phyloP scores from a whole-genome alignment of 2,113 vertebrate species.

The Petaurus breviceps region DNA sequence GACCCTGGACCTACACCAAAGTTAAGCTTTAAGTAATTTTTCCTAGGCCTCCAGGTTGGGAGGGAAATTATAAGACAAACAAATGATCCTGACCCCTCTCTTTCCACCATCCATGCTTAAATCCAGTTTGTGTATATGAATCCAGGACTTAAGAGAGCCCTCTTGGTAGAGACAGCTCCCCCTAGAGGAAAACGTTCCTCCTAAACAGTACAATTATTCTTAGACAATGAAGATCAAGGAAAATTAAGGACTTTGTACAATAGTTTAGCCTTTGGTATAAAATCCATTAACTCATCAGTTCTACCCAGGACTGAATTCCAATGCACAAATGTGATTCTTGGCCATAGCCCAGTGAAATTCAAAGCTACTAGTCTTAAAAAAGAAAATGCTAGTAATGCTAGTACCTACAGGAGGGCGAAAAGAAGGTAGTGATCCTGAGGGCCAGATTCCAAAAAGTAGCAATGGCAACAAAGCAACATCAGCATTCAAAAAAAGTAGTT shows the following conservation, averaged over 20 bases:
- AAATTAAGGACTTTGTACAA: neutral
- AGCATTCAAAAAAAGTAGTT: rapidly evolving
- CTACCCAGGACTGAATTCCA: neutral
- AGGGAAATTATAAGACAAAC: neutral
- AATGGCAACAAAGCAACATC: rapidly evolving
- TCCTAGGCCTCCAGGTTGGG: neutral
- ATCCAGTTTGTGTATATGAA: neutral
- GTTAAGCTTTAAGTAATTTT: neutral
- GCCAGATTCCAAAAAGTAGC: neutral
- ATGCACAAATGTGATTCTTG: neutral
- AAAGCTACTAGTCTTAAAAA: neutral
- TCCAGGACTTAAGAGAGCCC: neutral
- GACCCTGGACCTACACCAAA: neutral
- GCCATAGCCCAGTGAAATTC: constrained; percentile 7
- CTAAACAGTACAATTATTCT: neutral
- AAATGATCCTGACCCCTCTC: neutral
- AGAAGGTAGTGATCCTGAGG: neutral
- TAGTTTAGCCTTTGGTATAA: neutral
- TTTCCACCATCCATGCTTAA: neutral
- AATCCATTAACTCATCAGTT: neutral
- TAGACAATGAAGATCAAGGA: neutral
- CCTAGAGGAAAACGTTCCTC: neutral
- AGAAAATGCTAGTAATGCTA: rapidly evolving
- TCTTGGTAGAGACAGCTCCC: neutral
- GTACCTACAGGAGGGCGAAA: no score